A percentile compares a stretch with the other conserved stretches of the same genome.
Evolutionary conservation across 2,888 invertebrate genomes (phyloP).

Genomic region (Mechanitis messenoides): DNA sequence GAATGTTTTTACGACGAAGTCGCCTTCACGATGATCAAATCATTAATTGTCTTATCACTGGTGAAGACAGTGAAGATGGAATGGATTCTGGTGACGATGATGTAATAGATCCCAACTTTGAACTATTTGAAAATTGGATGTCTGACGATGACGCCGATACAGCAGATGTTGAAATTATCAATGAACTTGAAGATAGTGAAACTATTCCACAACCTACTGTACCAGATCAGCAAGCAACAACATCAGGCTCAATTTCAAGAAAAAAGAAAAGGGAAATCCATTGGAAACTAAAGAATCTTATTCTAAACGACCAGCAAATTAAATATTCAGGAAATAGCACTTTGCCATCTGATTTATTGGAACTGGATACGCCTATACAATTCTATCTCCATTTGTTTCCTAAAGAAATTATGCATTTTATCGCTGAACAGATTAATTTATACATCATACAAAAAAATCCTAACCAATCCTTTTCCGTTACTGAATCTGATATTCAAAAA

Average conservation of each 20-base stretch:
- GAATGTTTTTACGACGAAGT: constrained; percentile 3
- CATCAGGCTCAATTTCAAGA: constrained; percentile 4
- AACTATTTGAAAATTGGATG: constrained; percentile 1
- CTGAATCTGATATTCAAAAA: constrained; percentile 22
- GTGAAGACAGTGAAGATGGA: constrained; percentile 8
- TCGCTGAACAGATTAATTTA: not conserved
- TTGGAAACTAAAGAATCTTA: constrained; percentile 14
- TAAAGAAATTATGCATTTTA: constrained; percentile 12
- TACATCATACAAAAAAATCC: too few species aligned
- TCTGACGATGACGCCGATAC: constrained; percentile 6
- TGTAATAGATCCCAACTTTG: constrained; percentile 5
- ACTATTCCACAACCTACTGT: constrained; percentile 5
- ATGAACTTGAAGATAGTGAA: constrained; percentile 4
- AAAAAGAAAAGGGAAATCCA: not conserved
- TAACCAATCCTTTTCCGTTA: too few species aligned
- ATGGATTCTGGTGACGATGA: constrained; percentile 4
- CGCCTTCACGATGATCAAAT: constrained; percentile 1
- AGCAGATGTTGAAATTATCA: constrained; percentile 1
- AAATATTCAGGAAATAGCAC: constrained; percentile 13
- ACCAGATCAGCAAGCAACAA: constrained; percentile 9
- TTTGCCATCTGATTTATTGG: constrained; percentile 15
- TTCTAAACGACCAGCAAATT: constrained; percentile 17
- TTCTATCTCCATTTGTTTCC: constrained; percentile 16
- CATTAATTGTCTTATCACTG: constrained; percentile 4
- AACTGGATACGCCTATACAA: constrained; percentile 27